phyloP scores from a whole-genome alignment of 2,797 vertebrate genomes.

The Sebastes alutus region DNA sequence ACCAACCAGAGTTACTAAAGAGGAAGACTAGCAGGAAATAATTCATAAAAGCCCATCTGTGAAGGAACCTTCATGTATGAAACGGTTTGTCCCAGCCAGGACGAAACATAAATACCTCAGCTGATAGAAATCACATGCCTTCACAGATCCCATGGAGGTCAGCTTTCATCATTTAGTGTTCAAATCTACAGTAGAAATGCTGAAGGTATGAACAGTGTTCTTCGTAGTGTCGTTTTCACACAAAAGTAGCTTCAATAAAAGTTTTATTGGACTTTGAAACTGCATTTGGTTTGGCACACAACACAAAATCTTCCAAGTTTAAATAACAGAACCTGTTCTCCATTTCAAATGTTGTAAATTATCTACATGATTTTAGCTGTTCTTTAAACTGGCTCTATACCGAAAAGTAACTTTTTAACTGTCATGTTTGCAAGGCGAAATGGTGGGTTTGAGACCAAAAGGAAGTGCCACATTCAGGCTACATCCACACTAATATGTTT shows the following conservation, averaged over 20 bases:
- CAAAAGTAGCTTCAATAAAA: neutral
- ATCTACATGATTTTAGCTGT: too few relatives aligned
- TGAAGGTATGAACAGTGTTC: too few relatives aligned
- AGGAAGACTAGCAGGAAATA: constrained; percentile 9
- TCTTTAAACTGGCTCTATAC: neutral
- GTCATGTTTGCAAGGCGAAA: neutral
- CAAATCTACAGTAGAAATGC: neutral
- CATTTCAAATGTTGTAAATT: too few relatives aligned
- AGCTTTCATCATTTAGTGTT: neutral
- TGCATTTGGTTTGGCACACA: too few relatives aligned
- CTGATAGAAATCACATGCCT: constrained; percentile 9
- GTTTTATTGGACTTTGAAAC: neutral
- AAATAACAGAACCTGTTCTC: too few relatives aligned
- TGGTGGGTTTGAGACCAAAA: neutral
- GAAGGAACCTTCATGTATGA: neutral
- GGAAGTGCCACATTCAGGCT: neutral
- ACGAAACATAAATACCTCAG: neutral
- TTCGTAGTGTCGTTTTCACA: neutral
- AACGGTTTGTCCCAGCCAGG: neutral
- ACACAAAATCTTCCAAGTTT: too few relatives aligned
- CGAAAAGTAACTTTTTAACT: neutral
- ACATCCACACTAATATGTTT: too few relatives aligned
- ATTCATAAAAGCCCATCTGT: neutral
- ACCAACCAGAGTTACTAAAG: neutral
- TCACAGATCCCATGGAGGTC: neutral